Conservation (phyloP, 2,113 vertebrate genomes). For the Tupaia tana region DNA sequence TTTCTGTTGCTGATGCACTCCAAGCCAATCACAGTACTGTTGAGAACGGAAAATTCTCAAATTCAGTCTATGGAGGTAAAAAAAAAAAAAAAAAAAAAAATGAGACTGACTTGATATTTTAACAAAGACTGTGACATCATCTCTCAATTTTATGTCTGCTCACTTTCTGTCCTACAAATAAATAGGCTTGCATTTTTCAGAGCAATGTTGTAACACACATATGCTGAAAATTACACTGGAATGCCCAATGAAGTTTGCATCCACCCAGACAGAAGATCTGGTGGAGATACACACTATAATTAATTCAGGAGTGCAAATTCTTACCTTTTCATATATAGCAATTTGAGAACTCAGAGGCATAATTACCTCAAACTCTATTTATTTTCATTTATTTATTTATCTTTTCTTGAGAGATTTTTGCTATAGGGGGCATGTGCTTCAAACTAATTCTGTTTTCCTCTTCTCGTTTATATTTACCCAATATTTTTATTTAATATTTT, state of each 20-base stretch:
- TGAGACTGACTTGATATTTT: constrained; percentile 2
- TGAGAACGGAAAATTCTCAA: constrained; percentile 35
- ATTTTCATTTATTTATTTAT: neutral
- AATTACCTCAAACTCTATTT: constrained; percentile 49
- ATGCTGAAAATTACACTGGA: constrained; percentile 42
- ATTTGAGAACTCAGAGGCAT: constrained; percentile 50
- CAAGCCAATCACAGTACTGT: neutral
- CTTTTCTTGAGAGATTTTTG: neutral
- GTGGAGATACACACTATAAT: neutral
- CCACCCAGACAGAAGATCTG: constrained; percentile 59
- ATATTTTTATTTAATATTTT: neutral
- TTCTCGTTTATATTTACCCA: constrained; percentile 55
- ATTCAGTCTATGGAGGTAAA: neutral
- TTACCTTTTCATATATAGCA: constrained; percentile 43
- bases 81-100: neutral
- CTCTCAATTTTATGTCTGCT: constrained; percentile 57
- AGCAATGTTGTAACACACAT: constrained; percentile 4
- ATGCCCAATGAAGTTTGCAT: neutral
- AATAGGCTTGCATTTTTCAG: constrained; percentile 6
- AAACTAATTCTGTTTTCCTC: neutral
- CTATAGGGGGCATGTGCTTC: neutral
- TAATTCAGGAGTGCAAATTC: constrained; percentile 45
- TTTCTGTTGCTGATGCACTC: neutral
- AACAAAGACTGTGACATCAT: constrained; percentile 17
- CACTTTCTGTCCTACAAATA: constrained; percentile 28